A percentile compares a stretch with the other conserved stretches of the same genome.
Evolutionary conservation across 2,888 invertebrate genomes (phyloP).

Genomic region (Gastrophysa polygoni): DNA sequence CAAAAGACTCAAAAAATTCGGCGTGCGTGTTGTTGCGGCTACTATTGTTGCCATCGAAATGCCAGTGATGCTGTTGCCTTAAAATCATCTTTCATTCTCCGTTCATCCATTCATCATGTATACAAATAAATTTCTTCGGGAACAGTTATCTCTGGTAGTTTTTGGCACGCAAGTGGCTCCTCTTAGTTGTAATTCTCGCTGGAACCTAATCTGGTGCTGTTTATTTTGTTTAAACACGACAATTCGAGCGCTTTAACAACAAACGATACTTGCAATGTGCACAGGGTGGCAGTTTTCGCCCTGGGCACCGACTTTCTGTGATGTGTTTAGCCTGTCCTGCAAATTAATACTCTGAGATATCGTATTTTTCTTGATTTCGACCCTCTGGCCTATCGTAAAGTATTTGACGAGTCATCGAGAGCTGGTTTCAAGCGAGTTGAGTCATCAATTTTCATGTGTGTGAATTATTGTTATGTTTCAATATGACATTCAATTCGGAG

Average conservation of each 20-base stretch:
- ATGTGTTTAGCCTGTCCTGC: neutral
- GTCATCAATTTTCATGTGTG: too few species aligned
- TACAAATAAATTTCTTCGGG: neutral
- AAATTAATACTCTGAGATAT: neutral
- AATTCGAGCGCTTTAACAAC: neutral
- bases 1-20: conserved; percentile 41
- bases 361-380: neutral
- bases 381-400: neutral
- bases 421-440: too few species aligned
- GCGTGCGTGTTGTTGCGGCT: conserved; percentile 22
- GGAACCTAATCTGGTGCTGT: conserved; percentile 33
- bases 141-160: neutral
- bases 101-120: too few species aligned
- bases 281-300: neutral
- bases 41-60: conserved; percentile 14
- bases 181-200: conserved; percentile 1
- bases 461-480: too few species aligned
- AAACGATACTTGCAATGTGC: conserved; percentile 7
- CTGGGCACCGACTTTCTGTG: conserved; percentile 1
- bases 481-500: too few species aligned
- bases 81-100: neutral
- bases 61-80: conserved; percentile 18
- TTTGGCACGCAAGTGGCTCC: neutral
- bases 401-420: neutral
- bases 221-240: conserved; percentile 21